Conservation (phyloP, 2,113 vertebrate species). For the Excalfactoria chinensis region DNA sequence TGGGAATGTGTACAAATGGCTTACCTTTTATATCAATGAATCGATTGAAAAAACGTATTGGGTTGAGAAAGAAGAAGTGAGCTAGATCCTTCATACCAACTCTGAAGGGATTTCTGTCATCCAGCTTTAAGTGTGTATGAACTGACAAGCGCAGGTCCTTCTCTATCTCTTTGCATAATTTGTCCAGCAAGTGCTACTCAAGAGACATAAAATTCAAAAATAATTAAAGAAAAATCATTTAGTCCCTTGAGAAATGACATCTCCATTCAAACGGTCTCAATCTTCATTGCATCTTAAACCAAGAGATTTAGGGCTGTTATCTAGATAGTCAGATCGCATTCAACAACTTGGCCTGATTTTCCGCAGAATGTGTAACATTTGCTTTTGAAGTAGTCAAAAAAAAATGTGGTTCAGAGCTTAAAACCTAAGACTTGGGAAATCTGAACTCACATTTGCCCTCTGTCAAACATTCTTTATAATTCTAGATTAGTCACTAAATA, state of each 20-base stretch:
- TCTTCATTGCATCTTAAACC: neutral
- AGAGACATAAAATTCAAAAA: neutral
- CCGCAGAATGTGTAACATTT: neutral
- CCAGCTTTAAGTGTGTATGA: constrained; percentile 95
- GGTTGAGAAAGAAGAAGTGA: constrained; percentile 95
- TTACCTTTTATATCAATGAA: constrained; percentile 98
- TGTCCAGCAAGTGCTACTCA: constrained; percentile 91
- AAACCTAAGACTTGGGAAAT: neutral
- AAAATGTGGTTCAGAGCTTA: neutral
- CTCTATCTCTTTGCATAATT: constrained; percentile 98
- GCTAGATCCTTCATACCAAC: constrained; percentile 97
- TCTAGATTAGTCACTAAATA: neutral
- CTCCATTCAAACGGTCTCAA: neutral
- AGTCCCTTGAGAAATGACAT: neutral
- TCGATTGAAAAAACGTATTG: constrained; percentile 96
- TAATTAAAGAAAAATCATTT: neutral
- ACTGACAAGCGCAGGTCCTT: constrained; percentile 97
- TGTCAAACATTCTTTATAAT: neutral
- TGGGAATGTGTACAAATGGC: neutral
- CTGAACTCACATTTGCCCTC: neutral
- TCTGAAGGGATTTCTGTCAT: constrained; percentile 97
- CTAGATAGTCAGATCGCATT: neutral
- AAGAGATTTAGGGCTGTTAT: neutral
- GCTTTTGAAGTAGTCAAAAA: neutral
- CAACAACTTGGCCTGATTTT: neutral